Percentiles rank a stretch among this genome's conserved stretches.
Conservation (phyloP, 2,113 vertebrate species). For the Anthoscopus minutus region DNA sequence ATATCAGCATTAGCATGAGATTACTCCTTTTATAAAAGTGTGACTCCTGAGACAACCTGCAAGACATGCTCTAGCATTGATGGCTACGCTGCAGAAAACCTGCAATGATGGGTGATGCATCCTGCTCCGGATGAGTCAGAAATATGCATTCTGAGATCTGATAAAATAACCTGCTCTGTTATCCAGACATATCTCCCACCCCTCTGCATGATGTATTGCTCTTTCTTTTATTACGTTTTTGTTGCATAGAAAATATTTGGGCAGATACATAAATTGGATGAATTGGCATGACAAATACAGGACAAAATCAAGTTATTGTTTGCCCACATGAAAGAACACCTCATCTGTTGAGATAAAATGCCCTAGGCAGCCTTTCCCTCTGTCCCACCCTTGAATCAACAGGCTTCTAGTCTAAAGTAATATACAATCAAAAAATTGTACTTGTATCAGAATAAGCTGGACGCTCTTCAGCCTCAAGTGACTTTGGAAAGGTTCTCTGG, state of each 20-base stretch:
- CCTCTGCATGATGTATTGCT: neutral
- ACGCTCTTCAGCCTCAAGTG: neutral
- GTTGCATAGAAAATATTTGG: neutral
- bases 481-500: neutral
- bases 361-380: neutral
- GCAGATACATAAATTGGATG: neutral
- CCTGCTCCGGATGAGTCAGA: neutral
- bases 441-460: neutral
- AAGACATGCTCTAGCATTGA: rapidly evolving
- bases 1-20: neutral
- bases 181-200: neutral
- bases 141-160: neutral
- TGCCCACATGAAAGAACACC: neutral
- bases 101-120: neutral
- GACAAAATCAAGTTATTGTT: neutral
- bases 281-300: neutral
- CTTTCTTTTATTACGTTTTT: neutral
- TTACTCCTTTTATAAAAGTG: neutral
- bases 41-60: neutral
- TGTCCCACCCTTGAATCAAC: neutral
- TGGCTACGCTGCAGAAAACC: neutral
- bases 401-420: neutral
- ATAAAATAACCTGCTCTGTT: neutral
- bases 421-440: neutral
- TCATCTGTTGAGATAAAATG: neutral